Evolutionary conservation across 2,113 vertebrate species (phyloP).

Genomic region (Aepyceros melampus): DNA sequence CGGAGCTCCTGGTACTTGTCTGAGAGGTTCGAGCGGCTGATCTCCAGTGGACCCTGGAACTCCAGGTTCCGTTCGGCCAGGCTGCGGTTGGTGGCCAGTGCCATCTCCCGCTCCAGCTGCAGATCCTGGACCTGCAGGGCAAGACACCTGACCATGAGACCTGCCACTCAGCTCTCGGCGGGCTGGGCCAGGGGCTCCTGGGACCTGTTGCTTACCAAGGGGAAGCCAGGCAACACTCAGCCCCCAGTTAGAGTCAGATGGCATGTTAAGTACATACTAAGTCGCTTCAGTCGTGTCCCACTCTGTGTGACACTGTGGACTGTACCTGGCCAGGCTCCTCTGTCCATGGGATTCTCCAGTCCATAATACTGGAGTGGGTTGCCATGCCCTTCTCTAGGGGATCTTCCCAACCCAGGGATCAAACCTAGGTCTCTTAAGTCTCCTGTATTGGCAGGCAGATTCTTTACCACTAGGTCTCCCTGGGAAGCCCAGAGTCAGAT

Average conservation of each 20-base stretch:
- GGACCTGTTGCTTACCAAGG: rapidly evolving
- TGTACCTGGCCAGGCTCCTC: neutral
- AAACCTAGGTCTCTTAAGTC: neutral
- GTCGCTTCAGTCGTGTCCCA: neutral
- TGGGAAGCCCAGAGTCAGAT: neutral
- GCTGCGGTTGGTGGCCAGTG: slow-evolving; percentile 93
- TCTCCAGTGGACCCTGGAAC: slow-evolving; percentile 87
- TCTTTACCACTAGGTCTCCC: neutral
- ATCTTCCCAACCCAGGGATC: neutral
- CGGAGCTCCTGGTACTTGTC: slow-evolving; percentile 89
- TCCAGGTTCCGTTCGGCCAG: slow-evolving; percentile 93
- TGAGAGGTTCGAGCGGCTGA: slow-evolving; percentile 84
- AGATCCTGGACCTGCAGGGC: slow-evolving; percentile 89
- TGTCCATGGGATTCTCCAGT: neutral
- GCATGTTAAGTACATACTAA: neutral
- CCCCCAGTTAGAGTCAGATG: rapidly evolving
- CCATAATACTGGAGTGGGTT: neutral
- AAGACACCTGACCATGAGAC: rapidly evolving
- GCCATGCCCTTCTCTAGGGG: neutral
- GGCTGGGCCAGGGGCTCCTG: neutral
- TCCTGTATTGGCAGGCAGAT: neutral
- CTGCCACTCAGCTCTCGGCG: rapidly evolving
- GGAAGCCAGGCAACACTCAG: neutral
- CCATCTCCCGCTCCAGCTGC: slow-evolving; percentile 95
- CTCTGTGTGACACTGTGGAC: neutral